Evolutionary conservation across 92 coral and sea anemone genomes (phyloP), one percentile per base, ranked within the genome.

Genomic region (Epizoanthus illoricatus): DNA sequence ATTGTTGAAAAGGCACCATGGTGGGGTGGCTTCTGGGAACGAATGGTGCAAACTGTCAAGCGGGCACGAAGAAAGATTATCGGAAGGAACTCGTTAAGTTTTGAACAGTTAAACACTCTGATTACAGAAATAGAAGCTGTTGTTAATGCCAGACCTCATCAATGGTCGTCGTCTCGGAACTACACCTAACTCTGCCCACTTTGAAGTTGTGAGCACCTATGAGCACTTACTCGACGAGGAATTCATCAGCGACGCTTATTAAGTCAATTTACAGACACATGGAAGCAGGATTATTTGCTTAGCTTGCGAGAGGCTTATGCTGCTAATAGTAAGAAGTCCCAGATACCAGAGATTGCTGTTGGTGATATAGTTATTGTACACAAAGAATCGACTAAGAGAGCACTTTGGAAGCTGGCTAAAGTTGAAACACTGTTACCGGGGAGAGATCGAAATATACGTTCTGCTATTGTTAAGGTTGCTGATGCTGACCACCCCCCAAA

Each of bases 121-220:
- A 73, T 86, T 33, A 75, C 57, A n/a, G 86, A 86, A 59, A 82
- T 75, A 13, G 89, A 86, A 86, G 17, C 80, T n/a, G 54, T 86
- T 43, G 67, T 86, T 42, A 86, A 86, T 68, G 64, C 89, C 15
- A 24, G 89, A 45, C 81, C 81, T 80, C 55, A 80, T 80, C 75
- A 57, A 80, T n/a, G 85, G 85, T 8, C 41, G 75, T 20, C 68
- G 75, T 45, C 36, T 65, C 40, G 57, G 49, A 21, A 45, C 21
- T 19, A 80, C 76, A 49, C 66, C 85, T 39, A 81, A 69, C 54
- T 63, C 52, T 23, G 68, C 73, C 33, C 84, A 80, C 45, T 80
- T 80, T 63, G 75, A 80, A 65, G 71, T 65, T 18, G 68, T 69
- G 56, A 81, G 79, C 47, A 84, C 81, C 63, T 80, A 74, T 56